phyloP scores from a whole-genome alignment of 2,888 invertebrate species.

The Nebria brevicollis region DNA sequence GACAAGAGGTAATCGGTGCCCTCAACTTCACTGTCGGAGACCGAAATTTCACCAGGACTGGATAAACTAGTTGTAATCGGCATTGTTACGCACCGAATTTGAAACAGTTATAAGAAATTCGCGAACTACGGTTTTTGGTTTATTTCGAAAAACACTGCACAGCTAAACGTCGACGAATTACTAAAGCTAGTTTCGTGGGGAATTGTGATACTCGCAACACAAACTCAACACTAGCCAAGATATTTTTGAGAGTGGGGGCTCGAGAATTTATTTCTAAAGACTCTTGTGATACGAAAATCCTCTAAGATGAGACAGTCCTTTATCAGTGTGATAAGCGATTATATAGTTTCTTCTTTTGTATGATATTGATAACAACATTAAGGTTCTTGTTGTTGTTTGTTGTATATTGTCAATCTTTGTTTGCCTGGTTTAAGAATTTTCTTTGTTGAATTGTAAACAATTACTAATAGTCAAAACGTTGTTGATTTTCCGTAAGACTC shows the following conservation, averaged over 20 bases:
- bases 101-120: neutral
- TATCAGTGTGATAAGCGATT: neutral
- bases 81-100: conserved; percentile 48
- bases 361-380: neutral
- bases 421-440: neutral
- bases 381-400: neutral
- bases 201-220: neutral
- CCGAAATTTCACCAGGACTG: conserved; percentile 57
- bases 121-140: neutral
- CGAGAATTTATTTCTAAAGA: neutral
- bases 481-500: too few relatives aligned
- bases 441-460: neutral
- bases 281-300: neutral
- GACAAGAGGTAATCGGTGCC: conserved; percentile 72
- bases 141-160: neutral
- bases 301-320: neutral
- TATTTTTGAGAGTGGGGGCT: neutral
- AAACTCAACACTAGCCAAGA: neutral
- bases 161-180: neutral
- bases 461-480: neutral
- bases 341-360: neutral
- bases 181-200: neutral
- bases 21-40: conserved; percentile 67
- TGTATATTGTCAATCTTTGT: conserved; percentile 1
- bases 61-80: conserved; percentile 57